Evolutionary conservation across 2,888 invertebrate species (phyloP).

Genomic region (Dasysyrphus tricinctus): DNA sequence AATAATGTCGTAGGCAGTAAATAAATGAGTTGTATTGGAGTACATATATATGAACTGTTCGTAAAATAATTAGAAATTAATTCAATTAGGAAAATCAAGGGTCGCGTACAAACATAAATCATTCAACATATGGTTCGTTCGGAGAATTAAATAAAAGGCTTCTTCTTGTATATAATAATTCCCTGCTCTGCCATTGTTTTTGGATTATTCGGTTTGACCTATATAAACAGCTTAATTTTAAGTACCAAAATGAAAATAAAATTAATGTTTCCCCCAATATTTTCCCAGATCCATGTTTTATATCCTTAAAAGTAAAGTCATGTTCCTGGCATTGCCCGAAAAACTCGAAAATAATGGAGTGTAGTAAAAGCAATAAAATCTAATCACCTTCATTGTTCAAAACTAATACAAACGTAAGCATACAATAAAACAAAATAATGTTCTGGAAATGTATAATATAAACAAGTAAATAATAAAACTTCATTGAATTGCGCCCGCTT

Average conservation of each 20-base stretch:
- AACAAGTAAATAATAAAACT: constrained; percentile 30
- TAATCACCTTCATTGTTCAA: constrained; percentile 33
- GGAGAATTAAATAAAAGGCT: background rate
- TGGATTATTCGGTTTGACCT: constrained; percentile 15
- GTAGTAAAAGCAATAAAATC: constrained; percentile 24
- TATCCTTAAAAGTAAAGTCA: constrained; percentile 23
- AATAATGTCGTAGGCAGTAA: too few relatives aligned
- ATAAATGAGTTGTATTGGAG: too few relatives aligned
- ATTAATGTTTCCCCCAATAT: background rate
- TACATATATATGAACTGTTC: background rate
- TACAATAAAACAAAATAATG: constrained; percentile 36
- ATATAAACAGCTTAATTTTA: constrained; percentile 20
- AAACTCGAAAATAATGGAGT: constrained; percentile 33
- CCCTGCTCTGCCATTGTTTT: background rate
- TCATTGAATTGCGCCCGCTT: constrained; percentile 52
- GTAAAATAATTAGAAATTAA: background rate
- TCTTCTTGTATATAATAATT: background rate
- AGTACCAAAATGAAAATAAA: background rate
- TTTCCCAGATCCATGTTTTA: background rate
- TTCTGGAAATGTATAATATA: constrained; percentile 18
- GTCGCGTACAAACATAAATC: background rate
- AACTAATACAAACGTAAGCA: constrained; percentile 10
- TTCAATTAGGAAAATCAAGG: background rate
- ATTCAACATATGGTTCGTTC: background rate
- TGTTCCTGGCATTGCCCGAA: background rate